Evolutionary conservation across 2,113 vertebrate species (phyloP).

Genomic region (Nestor notabilis): DNA sequence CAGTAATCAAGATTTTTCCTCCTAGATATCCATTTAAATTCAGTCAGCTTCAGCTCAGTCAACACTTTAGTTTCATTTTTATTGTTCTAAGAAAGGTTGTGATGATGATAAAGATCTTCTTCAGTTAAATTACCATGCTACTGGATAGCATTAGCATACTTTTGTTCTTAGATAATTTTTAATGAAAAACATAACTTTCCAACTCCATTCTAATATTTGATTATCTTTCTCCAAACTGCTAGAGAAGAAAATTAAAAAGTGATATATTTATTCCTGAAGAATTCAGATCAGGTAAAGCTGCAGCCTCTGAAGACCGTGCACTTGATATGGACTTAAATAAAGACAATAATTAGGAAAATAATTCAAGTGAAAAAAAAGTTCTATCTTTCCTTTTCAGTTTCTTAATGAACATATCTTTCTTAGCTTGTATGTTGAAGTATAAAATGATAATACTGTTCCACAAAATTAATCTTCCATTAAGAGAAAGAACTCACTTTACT

Average conservation of each 20-base stretch:
- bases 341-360: not conserved
- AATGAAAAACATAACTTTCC: not conserved
- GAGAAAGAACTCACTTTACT: not conserved
- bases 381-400: not conserved
- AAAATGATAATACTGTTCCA: not conserved
- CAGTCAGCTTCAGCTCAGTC: not conserved
- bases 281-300: not conserved
- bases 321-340: not conserved
- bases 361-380: not conserved
- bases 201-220: not conserved
- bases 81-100: not conserved
- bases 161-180: not conserved
- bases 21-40: not conserved
- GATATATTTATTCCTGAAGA: not conserved
- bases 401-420: not conserved
- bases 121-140: not conserved
- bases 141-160: not conserved
- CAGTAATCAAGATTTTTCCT: not conserved
- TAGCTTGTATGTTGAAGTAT: not conserved
- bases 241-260: not conserved
- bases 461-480: not conserved
- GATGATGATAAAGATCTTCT: not conserved
- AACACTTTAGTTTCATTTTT: not conserved
- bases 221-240: not conserved
- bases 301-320: not conserved